These are phyloP conservation scores for Thamnophis sirtalis DNA, from an alignment of 2,113 vertebrate genomes.

Conservation along the genomic window DNA sequence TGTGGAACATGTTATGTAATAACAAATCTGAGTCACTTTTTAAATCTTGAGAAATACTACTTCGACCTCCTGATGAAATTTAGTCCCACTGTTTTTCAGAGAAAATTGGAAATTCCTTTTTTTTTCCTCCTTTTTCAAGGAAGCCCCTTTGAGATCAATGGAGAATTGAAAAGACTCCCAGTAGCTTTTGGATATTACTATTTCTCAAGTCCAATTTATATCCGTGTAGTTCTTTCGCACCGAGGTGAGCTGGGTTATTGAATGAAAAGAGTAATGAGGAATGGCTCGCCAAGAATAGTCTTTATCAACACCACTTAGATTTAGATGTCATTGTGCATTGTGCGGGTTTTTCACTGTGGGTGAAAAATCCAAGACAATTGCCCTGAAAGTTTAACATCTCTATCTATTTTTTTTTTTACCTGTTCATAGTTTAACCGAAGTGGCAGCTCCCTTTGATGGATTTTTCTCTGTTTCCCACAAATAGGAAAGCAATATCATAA, in stretches of 20 bases:
- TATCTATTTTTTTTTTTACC: neutral
- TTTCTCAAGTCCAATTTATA: neutral
- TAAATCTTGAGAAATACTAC: neutral
- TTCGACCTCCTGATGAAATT: neutral
- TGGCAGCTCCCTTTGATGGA: neutral
- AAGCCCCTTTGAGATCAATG: neutral
- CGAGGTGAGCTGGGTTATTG: neutral
- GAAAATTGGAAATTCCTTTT: neutral
- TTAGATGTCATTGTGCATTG: neutral
- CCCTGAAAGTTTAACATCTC: neutral
- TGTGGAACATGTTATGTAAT: neutral
- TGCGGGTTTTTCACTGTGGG: neutral
- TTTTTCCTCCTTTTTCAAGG: fast-evolving
- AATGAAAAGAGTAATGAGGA: neutral
- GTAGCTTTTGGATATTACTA: neutral
- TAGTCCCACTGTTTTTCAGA: neutral
- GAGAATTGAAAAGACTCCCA: neutral
- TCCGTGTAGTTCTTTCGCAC: neutral
- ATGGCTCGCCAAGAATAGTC: neutral
- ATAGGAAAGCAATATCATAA: neutral
- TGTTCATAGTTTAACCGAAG: neutral
- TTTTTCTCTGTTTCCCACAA: neutral
- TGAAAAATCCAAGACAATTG: neutral
- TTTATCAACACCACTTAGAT: neutral
- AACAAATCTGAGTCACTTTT: neutral